These are phyloP conservation scores for Anagrus nilaparvatae DNA, from an alignment of 1,140 invertebrate species.

Conservation along the genomic window DNA sequence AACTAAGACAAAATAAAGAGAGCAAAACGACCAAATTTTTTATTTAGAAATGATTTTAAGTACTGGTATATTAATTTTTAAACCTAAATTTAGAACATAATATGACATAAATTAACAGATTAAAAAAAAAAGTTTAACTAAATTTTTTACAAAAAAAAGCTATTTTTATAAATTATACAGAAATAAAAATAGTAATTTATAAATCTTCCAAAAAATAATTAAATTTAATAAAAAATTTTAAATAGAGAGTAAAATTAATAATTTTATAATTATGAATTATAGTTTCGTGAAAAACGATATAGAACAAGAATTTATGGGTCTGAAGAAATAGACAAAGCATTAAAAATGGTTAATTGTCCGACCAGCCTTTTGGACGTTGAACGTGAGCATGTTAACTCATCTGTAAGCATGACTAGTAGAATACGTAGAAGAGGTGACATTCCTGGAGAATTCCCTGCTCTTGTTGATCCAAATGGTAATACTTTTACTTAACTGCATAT, in stretches of 20 bases:
- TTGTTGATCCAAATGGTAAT: slow-evolving; percentile 14
- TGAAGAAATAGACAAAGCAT: slow-evolving; percentile 23
- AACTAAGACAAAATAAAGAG: no score
- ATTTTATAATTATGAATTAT: slow-evolving; percentile 13
- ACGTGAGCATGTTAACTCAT: slow-evolving; percentile 15
- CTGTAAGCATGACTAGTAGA: slow-evolving; percentile 7
- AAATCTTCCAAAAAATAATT: no score
- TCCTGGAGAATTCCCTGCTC: slow-evolving; percentile 45
- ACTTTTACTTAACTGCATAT: neutral
- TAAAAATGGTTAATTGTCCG: slow-evolving; percentile 33
- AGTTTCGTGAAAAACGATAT: slow-evolving; percentile 39
- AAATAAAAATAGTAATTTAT: no score
- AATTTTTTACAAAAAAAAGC: no score
- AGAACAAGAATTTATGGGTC: slow-evolving; percentile 31
- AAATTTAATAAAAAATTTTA: neutral
- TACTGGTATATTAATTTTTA: no score
- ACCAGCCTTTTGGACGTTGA: slow-evolving; percentile 21
- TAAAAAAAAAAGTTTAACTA: no score
- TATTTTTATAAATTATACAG: no score
- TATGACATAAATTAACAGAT: no score
- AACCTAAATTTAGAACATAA: no score
- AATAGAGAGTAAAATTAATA: neutral
- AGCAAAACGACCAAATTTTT: no score
- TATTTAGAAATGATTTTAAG: no score
- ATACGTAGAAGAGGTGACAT: slow-evolving; percentile 57